Evolutionary conservation across 2,113 vertebrate genomes (phyloP), one percentile per base, ranked within the genome.

Genomic region (Dipodomys ordii): DNA sequence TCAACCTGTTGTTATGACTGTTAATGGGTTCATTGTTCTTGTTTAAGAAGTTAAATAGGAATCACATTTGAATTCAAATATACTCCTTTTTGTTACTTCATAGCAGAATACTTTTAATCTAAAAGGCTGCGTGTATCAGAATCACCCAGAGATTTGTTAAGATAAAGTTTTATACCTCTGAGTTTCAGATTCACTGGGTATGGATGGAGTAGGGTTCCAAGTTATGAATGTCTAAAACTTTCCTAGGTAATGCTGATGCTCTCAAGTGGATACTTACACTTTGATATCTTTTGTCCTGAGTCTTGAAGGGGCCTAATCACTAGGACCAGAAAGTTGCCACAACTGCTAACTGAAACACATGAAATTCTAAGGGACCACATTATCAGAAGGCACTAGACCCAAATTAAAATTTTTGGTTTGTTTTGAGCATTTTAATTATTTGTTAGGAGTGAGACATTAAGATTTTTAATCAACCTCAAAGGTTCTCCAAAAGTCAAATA

Each of bases 181-280:
- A 79, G 35, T 95, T 96, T 91, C 60, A 90, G 44, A 77, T 73
- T 80, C 46, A 72, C 4, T 39, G 65, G 4, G 13, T 69, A 71
- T 77, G 7, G 23, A 7, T 77, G 7, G 23, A 7, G 12, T 81
- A 9, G 74, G 25, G 57, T 57, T 69, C 19, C 16, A 76, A 30
- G 60, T 73, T 72, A 88, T 88, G 30, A 95, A 87, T 85, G 87
- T 93, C 79, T 76, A 93, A 94, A 80, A 93, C 74, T 84, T 83
- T 74, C 12, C 65, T 62, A 92, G 92, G 65, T 71, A 57, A 16
- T 57, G 53, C 53, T 64, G 22, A 83, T 16, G 39, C 20, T 74
- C 12, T 27, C 68, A 79, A 76, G 28, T 60, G 46, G 28, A 28
- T 27, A 62, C 28, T 25, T 25, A 76, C 35, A 92, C 18, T 35